phyloP scores from a whole-genome alignment of 2,888 invertebrate species.

The Julus scandinavius region DNA sequence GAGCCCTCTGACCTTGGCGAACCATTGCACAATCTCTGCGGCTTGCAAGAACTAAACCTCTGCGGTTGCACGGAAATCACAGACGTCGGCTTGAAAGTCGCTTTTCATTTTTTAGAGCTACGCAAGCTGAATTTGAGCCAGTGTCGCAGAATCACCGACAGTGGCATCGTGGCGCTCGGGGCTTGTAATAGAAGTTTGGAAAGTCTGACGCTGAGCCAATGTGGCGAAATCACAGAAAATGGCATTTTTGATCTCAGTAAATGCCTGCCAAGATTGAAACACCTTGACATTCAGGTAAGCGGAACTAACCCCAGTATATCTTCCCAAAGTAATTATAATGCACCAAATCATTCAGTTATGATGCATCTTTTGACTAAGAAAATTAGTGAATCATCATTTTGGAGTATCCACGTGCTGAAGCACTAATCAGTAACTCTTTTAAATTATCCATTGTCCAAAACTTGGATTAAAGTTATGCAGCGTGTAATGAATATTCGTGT shows the following conservation, averaged over 20 bases:
- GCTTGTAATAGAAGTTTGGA: slow-evolving; percentile 78
- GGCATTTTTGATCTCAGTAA: slow-evolving; percentile 69
- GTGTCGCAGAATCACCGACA: slow-evolving; percentile 76
- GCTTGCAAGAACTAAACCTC: slow-evolving; percentile 73
- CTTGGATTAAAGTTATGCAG: neutral
- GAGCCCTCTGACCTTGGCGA: neutral
- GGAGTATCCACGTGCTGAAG: neutral
- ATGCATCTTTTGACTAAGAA: neutral
- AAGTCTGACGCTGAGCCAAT: slow-evolving; percentile 75
- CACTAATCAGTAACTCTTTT: neutral
- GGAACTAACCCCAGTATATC: neutral
- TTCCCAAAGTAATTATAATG: neutral
- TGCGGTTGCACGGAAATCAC: slow-evolving; percentile 78
- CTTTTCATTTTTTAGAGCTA: slow-evolving; percentile 76
- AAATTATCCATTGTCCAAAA: too few species aligned
- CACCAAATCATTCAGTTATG: neutral
- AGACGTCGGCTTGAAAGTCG: slow-evolving; percentile 77
- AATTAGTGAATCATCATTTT: neutral
- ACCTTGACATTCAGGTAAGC: slow-evolving; percentile 72
- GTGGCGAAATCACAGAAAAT: slow-evolving; percentile 76
- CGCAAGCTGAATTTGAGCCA: slow-evolving; percentile 73
- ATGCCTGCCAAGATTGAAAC: slow-evolving; percentile 70
- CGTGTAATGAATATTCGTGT: neutral
- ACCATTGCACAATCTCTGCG: slow-evolving; percentile 54
- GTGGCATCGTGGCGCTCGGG: slow-evolving; percentile 74